Evolutionary conservation across 2,113 vertebrate genomes (phyloP).

Genomic region (Pholis gunnellus): DNA sequence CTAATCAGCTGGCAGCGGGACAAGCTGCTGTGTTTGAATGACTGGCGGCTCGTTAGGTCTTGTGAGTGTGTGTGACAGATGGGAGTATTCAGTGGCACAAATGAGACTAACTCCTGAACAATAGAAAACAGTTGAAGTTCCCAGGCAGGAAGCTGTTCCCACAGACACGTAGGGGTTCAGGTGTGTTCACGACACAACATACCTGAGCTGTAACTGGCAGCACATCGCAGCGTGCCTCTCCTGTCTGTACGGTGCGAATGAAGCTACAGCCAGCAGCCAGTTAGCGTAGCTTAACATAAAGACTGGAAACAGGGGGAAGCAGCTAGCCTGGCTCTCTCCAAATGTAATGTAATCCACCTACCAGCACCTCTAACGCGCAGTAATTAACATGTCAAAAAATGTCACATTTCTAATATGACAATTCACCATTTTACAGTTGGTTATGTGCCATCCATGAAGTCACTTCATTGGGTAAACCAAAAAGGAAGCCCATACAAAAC

Average conservation of each 20-base stretch:
- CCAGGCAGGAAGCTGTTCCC: constrained; percentile 42
- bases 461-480: no score
- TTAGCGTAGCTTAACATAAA: background rate
- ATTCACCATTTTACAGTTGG: background rate
- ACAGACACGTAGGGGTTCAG: constrained; percentile 6
- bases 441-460: no score
- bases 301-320: background rate
- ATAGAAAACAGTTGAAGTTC: constrained; percentile 54
- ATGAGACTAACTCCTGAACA: constrained; percentile 49
- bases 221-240: background rate
- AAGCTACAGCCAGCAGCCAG: background rate
- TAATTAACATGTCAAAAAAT: background rate
- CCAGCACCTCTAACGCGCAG: background rate
- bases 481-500: background rate
- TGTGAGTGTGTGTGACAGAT: constrained; percentile 52
- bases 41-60: constrained; percentile 46
- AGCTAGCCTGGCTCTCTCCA: background rate
- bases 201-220: constrained; percentile 7
- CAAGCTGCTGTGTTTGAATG: constrained; percentile 37
- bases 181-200: background rate
- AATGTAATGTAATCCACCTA: background rate
- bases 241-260: background rate
- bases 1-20: constrained; percentile 44
- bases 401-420: background rate
- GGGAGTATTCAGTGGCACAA: constrained; percentile 39